Base-by-base conservation (phyloP, 2,797 vertebrate genomes). In the Eleutherodactylus coqui region DNA sequence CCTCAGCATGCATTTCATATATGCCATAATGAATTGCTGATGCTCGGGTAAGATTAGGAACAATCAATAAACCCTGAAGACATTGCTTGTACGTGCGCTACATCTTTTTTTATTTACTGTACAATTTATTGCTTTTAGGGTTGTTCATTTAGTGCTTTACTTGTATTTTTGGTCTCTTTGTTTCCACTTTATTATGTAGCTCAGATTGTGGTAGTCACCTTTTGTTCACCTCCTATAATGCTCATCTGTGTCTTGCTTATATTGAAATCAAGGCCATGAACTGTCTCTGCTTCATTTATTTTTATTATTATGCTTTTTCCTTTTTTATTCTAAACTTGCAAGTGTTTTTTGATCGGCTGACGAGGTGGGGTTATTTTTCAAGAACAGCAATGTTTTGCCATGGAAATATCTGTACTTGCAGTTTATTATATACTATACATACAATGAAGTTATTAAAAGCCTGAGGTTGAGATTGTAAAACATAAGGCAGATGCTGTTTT, bases 401-500 rank as follows among this genome's bases (percentile, higher is more conserved):
- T 69, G 19, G 64, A 69, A 69, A 38, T 69, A 41, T 14, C 1
- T 24, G n/a, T n/a, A n/a, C n/a, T 11, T 69, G 2, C 38, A 38
- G 16, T 34, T 7, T 17, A 8, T 70, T 70, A n/a, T 41, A 19
- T 14, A 24, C 36, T 41, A 21, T 41, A 41, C 36, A 4, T n/a
- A 21, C 67, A 41, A 21, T 70, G 10, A 41, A 24, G 2, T n/a
- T 70, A 41, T 41, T 70, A 10, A 10, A 70, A 70, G 36, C 67
- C 67, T 24, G 36, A 70, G 21, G 36, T 21, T 11, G 36, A 36
- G 17, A n/a, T n/a, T 41, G 36, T 70, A 43, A 43, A 70, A 70
- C 67, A 41, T n/a, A n/a, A 41, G 64, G 34, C 67, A 70, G 67
- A n/a, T 70, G 36, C 19, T 69, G 21, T 41, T 69, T 69, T 38